A percentile compares a stretch with the other conserved stretches of the same genome.
Conservation (phyloP, 35 echinoderm and acorn worm genomes). For the Apostichopus parvimensis region DNA sequence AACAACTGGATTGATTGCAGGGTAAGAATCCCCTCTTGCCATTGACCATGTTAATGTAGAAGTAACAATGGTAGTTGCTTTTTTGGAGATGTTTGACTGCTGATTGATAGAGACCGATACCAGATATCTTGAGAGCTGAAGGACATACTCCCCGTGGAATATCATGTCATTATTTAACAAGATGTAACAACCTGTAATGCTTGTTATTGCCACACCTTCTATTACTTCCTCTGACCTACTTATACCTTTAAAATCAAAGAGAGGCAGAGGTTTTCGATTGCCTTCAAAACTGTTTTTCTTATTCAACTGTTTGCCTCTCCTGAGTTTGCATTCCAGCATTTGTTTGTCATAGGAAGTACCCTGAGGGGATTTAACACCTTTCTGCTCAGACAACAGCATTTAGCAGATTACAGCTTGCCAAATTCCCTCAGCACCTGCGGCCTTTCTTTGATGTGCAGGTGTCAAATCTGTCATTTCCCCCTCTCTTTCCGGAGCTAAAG, state of each 20-base stretch:
- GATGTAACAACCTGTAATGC: constrained; percentile 24
- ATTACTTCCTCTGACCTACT: constrained; percentile 31
- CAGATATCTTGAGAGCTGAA: background rate
- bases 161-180: constrained; percentile 5
- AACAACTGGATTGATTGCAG: background rate
- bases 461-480: constrained; percentile 9
- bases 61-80: too few relatives aligned
- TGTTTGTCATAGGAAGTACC: constrained; percentile 44
- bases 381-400: constrained; percentile 14
- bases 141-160: constrained; percentile 6
- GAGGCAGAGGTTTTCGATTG: background rate
- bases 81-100: background rate
- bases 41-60: background rate
- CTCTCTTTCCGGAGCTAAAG: background rate
- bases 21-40: background rate
- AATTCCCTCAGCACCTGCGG: constrained; percentile 32
- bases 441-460: constrained; percentile 45
- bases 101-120: background rate
- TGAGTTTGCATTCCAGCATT: constrained; percentile 1
- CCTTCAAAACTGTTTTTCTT: constrained; percentile 46
- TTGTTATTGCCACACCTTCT: background rate
- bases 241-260: background rate
- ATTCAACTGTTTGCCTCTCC: constrained; percentile 28
- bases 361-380: constrained; percentile 37
- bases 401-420: constrained; percentile 12